Percentiles rank a stretch among this genome's conserved stretches.
phyloP scores from a whole-genome alignment of 2,888 invertebrate species.

The Hydropsyche betteni region DNA sequence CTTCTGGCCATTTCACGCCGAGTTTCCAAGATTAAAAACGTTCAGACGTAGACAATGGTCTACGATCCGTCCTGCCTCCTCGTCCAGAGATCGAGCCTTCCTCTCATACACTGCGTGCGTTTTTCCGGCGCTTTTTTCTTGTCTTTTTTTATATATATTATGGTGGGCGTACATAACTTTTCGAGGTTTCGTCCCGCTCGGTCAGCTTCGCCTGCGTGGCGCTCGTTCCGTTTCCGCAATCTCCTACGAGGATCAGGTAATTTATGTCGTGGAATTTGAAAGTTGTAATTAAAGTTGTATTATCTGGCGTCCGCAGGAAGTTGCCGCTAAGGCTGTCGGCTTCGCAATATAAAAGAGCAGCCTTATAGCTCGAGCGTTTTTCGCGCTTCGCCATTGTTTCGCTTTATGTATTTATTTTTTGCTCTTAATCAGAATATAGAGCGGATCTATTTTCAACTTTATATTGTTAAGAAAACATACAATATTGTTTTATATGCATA shows the following conservation, averaged over 20 bases:
- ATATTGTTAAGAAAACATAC: no score
- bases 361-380: not conserved
- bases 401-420: no score
- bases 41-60: constrained; percentile 41
- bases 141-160: no score
- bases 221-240: constrained; percentile 39
- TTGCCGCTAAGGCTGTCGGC: constrained; percentile 44
- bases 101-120: not conserved
- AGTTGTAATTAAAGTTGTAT: constrained; percentile 52
- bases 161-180: not conserved
- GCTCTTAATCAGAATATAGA: no score
- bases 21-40: constrained; percentile 49
- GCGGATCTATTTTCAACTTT: no score
- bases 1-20: constrained; percentile 48
- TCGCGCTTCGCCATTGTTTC: no score
- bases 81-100: not conserved
- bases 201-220: constrained; percentile 16
- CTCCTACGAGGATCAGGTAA: constrained; percentile 48
- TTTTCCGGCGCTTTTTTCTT: not conserved
- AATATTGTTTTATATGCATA: no score
- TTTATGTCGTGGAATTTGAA: constrained; percentile 51
- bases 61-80: constrained; percentile 21
- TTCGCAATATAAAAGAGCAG: constrained; percentile 32
- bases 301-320: constrained; percentile 45
- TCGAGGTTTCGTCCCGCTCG: constrained; percentile 13